phyloP scores from a whole-genome alignment of 2,797 vertebrate species.

The Halcyon chelicuti region DNA sequence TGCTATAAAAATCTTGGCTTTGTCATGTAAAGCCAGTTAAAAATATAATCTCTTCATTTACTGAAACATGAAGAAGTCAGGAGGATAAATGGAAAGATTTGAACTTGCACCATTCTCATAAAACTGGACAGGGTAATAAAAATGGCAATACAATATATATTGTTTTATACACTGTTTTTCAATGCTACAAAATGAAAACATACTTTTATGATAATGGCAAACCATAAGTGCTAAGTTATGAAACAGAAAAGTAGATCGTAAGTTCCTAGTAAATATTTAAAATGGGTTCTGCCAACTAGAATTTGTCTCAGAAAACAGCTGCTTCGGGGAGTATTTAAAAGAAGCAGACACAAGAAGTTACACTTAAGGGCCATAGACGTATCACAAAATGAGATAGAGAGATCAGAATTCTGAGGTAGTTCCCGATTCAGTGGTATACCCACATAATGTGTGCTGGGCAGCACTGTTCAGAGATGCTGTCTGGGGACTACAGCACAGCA shows the following conservation, averaged over 20 bases:
- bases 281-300: neutral
- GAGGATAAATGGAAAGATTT: neutral
- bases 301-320: neutral
- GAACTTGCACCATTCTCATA: neutral
- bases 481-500: neutral
- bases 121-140: neutral
- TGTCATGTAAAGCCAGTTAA: neutral
- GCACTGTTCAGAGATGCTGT: neutral
- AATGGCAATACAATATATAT: neutral
- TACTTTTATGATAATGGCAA: neutral
- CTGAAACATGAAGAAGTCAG: neutral
- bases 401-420: neutral
- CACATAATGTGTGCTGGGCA: neutral
- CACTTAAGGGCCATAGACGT: accelerated
- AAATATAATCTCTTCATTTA: neutral
- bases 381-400: neutral
- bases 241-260: neutral
- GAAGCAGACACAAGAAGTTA: neutral
- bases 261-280: neutral
- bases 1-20: neutral
- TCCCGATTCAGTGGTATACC: neutral
- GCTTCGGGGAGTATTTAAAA: neutral
- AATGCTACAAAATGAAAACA: neutral
- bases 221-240: neutral
- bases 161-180: neutral